Conservation (phyloP, 2,888 invertebrate genomes). For the Acrobeloides nanus region DNA sequence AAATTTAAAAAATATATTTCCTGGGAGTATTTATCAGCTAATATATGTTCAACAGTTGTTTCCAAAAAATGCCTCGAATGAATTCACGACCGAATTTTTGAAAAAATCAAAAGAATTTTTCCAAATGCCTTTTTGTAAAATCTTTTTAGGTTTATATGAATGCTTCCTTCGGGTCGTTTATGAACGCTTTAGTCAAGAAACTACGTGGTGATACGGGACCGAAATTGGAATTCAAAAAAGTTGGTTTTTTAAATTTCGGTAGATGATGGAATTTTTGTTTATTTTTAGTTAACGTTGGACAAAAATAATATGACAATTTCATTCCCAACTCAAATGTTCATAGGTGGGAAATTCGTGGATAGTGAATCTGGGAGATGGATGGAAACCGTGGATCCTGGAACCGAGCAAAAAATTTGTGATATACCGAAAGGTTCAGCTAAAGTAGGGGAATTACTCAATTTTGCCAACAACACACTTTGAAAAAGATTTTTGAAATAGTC, state of each 20-base stretch:
- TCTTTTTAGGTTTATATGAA: slow-evolving; percentile 73
- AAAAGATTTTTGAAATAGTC: slow-evolving; percentile 55
- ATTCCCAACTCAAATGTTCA: slow-evolving; percentile 82
- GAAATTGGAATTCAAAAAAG: slow-evolving; percentile 35
- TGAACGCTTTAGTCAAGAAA: slow-evolving; percentile 64
- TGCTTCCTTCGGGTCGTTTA: slow-evolving; percentile 77
- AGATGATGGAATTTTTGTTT: background rate
- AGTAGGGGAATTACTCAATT: slow-evolving; percentile 35
- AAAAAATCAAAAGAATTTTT: too few relatives aligned
- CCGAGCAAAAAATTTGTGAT: slow-evolving; percentile 64
- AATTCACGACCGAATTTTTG: too few relatives aligned
- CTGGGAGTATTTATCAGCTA: too few relatives aligned
- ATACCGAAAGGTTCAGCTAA: slow-evolving; percentile 66
- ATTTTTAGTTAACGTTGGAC: slow-evolving; percentile 57
- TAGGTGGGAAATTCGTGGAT: slow-evolving; percentile 80
- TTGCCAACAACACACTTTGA: background rate
- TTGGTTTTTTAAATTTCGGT: slow-evolving; percentile 11
- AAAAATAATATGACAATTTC: slow-evolving; percentile 76
- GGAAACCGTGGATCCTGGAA: slow-evolving; percentile 71
- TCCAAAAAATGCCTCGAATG: too few relatives aligned
- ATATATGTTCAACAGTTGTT: slow-evolving; percentile 10
- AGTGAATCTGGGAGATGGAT: slow-evolving; percentile 64
- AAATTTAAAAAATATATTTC: too few relatives aligned
- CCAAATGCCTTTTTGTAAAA: too few relatives aligned
- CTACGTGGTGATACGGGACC: slow-evolving; percentile 59